Conservation (phyloP, 2,888 invertebrate species). For the Deilephila porcellus region DNA sequence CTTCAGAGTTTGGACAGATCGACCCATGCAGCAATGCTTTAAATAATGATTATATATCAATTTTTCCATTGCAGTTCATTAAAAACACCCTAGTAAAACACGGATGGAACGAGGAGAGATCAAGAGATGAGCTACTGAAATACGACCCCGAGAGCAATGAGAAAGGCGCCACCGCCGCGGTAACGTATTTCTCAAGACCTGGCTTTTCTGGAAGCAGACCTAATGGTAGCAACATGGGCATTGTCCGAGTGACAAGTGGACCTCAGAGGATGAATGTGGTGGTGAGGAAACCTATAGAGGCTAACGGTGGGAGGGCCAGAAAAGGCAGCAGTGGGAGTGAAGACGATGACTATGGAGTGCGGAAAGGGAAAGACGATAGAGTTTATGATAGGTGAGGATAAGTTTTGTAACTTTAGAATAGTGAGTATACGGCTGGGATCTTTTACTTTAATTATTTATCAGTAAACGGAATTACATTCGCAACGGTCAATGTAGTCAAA, state of each 20-base stretch:
- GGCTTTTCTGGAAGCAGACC: slow-evolving; percentile 57
- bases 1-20: too few species aligned
- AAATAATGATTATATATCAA: neutral
- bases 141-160: slow-evolving; percentile 78
- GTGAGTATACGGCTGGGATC: too few species aligned
- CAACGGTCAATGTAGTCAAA: too few species aligned
- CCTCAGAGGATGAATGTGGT: slow-evolving; percentile 45
- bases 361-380: slow-evolving; percentile 85
- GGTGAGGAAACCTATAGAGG: slow-evolving; percentile 55
- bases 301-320: slow-evolving; percentile 73
- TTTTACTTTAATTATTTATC: too few species aligned
- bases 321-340: slow-evolving; percentile 84
- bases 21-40: too few species aligned
- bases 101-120: slow-evolving; percentile 83
- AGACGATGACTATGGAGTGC: slow-evolving; percentile 85
- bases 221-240: slow-evolving; percentile 56
- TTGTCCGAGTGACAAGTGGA: slow-evolving; percentile 60
- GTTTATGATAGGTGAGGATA: slow-evolving; percentile 87
- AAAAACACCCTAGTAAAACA: slow-evolving; percentile 83
- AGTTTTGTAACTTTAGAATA: too few species aligned
- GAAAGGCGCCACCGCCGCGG: slow-evolving; percentile 43
- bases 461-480: too few species aligned
- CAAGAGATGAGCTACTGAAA: slow-evolving; percentile 81
- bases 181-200: slow-evolving; percentile 55
- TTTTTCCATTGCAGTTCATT: slow-evolving; percentile 69